A percentile compares a stretch with the other conserved stretches of the same genome.
These are phyloP conservation scores for Protophormia terraenovae DNA, from an alignment of 2,888 invertebrate genomes.

Conservation along the genomic window DNA sequence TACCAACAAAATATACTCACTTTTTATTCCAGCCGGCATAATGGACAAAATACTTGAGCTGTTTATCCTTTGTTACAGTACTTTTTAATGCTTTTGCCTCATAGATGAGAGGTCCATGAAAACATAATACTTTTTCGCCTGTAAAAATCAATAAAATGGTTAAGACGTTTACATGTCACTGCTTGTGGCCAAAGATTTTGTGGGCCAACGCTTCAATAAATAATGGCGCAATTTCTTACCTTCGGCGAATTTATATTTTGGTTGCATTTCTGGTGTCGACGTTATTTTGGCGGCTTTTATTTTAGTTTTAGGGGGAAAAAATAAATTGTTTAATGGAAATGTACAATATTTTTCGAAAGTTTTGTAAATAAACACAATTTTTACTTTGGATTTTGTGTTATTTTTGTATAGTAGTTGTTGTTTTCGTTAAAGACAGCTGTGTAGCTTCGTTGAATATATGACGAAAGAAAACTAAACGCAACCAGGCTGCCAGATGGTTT, in stretches of 20 bases:
- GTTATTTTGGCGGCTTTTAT: conserved; percentile 72
- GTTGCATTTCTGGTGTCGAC: conserved; percentile 82
- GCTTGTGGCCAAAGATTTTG: not conserved
- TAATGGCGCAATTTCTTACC: conserved; percentile 81
- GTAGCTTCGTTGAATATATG: conserved; percentile 36
- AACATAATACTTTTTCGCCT: conserved; percentile 96
- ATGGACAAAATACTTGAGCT: conserved; percentile 95
- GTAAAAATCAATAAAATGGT: conserved; percentile 52
- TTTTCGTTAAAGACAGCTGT: conserved; percentile 64
- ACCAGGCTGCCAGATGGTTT: conserved; percentile 6
- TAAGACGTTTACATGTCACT: not conserved
- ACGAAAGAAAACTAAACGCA: too few relatives aligned
- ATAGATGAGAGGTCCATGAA: conserved; percentile 97
- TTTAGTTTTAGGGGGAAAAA: not conserved
- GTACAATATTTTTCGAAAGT: not conserved
- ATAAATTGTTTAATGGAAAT: conserved; percentile 2
- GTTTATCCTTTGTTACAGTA: conserved; percentile 91
- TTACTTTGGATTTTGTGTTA: conserved; percentile 41
- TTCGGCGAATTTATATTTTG: conserved; percentile 88
- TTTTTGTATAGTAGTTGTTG: conserved; percentile 52
- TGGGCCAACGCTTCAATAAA: not conserved
- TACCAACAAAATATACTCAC: conserved; percentile 82
- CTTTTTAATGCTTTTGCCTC: conserved; percentile 97
- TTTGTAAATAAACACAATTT: conserved; percentile 45
- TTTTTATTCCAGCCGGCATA: conserved; percentile 99